A percentile compares a stretch with the other conserved stretches of the same genome.
Conservation (phyloP, 2,113 vertebrate genomes). For the Perccottus glenii region DNA sequence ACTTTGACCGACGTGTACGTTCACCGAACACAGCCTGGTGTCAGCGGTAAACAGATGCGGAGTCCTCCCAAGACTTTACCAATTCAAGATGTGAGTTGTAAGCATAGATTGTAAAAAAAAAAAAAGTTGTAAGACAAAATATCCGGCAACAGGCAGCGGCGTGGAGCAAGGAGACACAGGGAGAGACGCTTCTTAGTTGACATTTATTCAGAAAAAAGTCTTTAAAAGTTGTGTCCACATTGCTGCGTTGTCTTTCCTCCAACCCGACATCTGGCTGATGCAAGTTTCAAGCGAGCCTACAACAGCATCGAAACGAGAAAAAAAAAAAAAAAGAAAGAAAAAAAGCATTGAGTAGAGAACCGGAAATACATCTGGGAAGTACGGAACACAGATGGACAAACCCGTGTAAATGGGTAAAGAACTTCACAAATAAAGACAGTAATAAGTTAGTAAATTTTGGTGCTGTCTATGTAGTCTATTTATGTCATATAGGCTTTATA, state of each 20-base stretch:
- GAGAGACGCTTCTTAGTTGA: not conserved
- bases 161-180: not conserved
- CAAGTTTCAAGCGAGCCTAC: constrained; percentile 49
- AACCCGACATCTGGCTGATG: constrained; percentile 47
- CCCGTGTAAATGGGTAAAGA: too few species aligned
- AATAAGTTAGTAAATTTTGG: not conserved
- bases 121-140: too few species aligned
- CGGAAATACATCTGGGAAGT: constrained; percentile 39
- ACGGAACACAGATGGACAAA: not conserved
- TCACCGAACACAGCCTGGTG: constrained; percentile 16
- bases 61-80: not conserved
- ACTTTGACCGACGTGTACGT: constrained; percentile 71
- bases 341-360: constrained; percentile 3
- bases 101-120: too few species aligned
- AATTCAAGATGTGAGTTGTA: not conserved
- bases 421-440: too few species aligned
- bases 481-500: too few species aligned
- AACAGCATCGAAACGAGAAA: not conserved
- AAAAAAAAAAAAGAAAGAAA: not conserved
- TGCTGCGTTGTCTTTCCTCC: not conserved
- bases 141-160: not conserved
- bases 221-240: not conserved
- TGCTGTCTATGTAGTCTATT: not conserved
- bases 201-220: not conserved
- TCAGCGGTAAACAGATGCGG: not conserved